A percentile compares a stretch with the other conserved stretches of the same genome.
Conservation (phyloP, 2,888 invertebrate species). For the Asteroscopus sphinx region DNA sequence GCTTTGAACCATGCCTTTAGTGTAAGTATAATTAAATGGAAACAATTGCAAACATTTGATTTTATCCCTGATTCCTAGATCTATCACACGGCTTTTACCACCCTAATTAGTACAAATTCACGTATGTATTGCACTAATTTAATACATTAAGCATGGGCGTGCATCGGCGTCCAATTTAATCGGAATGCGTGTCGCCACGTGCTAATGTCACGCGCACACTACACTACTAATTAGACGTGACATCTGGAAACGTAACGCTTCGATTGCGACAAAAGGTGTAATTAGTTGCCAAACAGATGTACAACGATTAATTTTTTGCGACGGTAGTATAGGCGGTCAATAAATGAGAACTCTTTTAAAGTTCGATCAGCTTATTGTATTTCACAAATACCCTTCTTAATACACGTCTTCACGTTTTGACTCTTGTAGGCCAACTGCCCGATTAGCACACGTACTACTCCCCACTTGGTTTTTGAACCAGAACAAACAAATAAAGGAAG, state of each 20-base stretch:
- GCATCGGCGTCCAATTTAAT: slow-evolving; percentile 63
- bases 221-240: slow-evolving; percentile 67
- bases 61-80: slow-evolving; percentile 5
- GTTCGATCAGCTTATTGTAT: too few species aligned
- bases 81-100: slow-evolving; percentile 11
- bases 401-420: too few species aligned
- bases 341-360: too few species aligned
- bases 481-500: too few species aligned
- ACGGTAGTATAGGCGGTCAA: neutral
- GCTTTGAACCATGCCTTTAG: too few species aligned
- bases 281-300: slow-evolving; percentile 54
- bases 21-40: too few species aligned
- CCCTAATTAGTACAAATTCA: slow-evolving; percentile 44
- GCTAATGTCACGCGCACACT: slow-evolving; percentile 60
- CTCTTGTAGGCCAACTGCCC: too few species aligned
- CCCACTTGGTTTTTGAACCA: too few species aligned
- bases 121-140: slow-evolving; percentile 67
- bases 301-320: slow-evolving; percentile 26
- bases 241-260: slow-evolving; percentile 63
- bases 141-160: slow-evolving; percentile 66
- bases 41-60: neutral
- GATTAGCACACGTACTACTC: too few species aligned
- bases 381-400: too few species aligned
- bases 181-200: slow-evolving; percentile 63
- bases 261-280: slow-evolving; percentile 65